Percentiles rank a stretch among this genome's conserved stretches.
These are phyloP conservation scores for Caenorhabditis sp. DNA, from an alignment of 2,888 invertebrate species.

Conservation along the genomic window DNA sequence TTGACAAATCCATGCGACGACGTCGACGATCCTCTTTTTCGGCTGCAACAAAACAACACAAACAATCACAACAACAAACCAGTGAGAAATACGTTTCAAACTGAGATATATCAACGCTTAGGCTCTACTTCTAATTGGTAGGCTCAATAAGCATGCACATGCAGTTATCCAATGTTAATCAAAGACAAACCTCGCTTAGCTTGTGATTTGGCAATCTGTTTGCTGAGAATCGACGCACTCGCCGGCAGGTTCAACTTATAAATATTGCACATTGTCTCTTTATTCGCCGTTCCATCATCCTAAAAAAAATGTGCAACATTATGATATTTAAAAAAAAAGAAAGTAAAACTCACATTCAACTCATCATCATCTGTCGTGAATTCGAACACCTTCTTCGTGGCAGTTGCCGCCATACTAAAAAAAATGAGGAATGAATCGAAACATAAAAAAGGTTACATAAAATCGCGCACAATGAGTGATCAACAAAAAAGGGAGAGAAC, in stretches of 20 bases:
- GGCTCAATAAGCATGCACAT: not conserved
- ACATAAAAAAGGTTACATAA: no score
- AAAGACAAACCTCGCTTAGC: slow-evolving; percentile 32
- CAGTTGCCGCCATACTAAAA: slow-evolving; percentile 19
- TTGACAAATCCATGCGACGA: slow-evolving; percentile 28
- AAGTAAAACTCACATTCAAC: slow-evolving; percentile 21
- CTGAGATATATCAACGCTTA: no score
- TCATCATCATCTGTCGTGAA: slow-evolving; percentile 39
- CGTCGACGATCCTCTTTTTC: slow-evolving; percentile 24
- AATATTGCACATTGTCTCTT: slow-evolving; percentile 35
- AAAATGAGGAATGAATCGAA: not conserved
- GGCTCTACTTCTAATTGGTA: not conserved
- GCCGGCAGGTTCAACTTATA: slow-evolving; percentile 33
- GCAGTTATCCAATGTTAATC: not conserved
- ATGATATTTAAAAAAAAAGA: not conserved
- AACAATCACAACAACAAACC: slow-evolving; percentile 12
- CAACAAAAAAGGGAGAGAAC: no score
- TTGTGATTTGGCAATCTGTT: slow-evolving; percentile 38
- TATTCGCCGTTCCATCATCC: slow-evolving; percentile 20
- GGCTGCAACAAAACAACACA: slow-evolving; percentile 17
- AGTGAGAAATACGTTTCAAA: not conserved
- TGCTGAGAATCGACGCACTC: slow-evolving; percentile 31
- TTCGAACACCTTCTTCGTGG: slow-evolving; percentile 28
- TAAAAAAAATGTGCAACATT: slow-evolving; percentile 2
- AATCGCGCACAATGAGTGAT: no score